A percentile compares a stretch with the other conserved stretches of the same genome.
phyloP scores from a whole-genome alignment of 2,113 vertebrate species.

The Anolis carolinensis region DNA sequence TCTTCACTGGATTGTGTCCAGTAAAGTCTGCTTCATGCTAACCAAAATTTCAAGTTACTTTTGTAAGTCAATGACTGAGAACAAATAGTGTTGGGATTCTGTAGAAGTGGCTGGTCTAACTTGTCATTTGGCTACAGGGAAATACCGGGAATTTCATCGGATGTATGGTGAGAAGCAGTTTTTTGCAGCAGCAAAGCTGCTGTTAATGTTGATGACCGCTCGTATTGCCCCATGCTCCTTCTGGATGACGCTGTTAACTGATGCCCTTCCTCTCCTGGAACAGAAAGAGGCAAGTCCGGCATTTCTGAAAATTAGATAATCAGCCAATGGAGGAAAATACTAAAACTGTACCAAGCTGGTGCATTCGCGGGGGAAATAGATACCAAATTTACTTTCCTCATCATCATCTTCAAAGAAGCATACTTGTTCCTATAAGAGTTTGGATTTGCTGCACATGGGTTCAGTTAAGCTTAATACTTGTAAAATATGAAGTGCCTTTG shows the following conservation, averaged over 20 bases:
- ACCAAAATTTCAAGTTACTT: neutral
- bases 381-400: too few relatives aligned
- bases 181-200: slow-evolving; percentile 84
- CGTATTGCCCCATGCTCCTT: slow-evolving; percentile 93
- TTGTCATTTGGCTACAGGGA: slow-evolving; percentile 69
- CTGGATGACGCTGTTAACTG: slow-evolving; percentile 95
- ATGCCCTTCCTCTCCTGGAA: slow-evolving; percentile 93
- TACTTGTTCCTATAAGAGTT: neutral
- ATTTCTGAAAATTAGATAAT: neutral
- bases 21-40: neutral
- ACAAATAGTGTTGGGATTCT: neutral
- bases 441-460: neutral
- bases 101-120: neutral
- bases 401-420: neutral
- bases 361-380: neutral
- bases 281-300: slow-evolving; percentile 85
- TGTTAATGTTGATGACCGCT: slow-evolving; percentile 93
- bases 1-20: neutral
- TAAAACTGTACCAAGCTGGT: too few relatives aligned
- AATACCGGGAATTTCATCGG: slow-evolving; percentile 96
- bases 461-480: neutral
- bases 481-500: neutral
- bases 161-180: slow-evolving; percentile 90
- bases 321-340: fast-evolving
- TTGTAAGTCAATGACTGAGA: neutral